A percentile compares a stretch with the other conserved stretches of the same genome.
phyloP scores from a whole-genome alignment of 2,797 vertebrate species.

The Lepus oiostolus region DNA sequence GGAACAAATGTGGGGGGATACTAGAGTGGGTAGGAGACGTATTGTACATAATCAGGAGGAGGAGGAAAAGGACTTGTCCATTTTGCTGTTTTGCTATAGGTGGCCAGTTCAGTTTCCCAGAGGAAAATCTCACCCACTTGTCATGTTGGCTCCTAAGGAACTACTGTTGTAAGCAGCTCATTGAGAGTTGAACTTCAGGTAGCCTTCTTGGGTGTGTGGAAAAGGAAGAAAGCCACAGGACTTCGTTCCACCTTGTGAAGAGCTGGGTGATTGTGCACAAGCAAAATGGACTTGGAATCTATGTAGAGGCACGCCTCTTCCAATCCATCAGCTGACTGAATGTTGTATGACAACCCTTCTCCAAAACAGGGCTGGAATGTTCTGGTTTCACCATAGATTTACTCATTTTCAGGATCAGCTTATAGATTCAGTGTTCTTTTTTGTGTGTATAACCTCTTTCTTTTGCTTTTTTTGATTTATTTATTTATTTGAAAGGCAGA shows the following conservation, averaged over 20 bases:
- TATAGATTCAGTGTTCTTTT: slow-evolving; percentile 72
- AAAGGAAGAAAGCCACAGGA: slow-evolving; percentile 82
- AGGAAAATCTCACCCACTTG: slow-evolving; percentile 70
- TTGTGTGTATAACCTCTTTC: slow-evolving; percentile 86
- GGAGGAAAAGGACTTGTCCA: slow-evolving; percentile 49
- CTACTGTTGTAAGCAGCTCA: slow-evolving; percentile 76
- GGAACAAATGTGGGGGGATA: slow-evolving; percentile 40
- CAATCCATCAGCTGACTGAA: slow-evolving; percentile 76
- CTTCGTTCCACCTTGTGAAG: slow-evolving; percentile 75
- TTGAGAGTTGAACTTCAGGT: slow-evolving; percentile 71
- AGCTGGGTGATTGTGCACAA: slow-evolving; percentile 80
- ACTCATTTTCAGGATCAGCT: slow-evolving; percentile 74
- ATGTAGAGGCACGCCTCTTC: slow-evolving; percentile 57
- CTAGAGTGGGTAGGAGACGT: slow-evolving; percentile 74
- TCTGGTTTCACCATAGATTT: slow-evolving; percentile 67
- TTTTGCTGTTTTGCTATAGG: slow-evolving; percentile 73
- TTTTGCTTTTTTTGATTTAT: slow-evolving; percentile 57
- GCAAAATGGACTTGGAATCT: slow-evolving; percentile 79
- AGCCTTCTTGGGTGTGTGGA: slow-evolving; percentile 72
- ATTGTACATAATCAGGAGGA: slow-evolving; percentile 68
- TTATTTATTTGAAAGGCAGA: too few relatives aligned
- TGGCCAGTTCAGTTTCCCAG: slow-evolving; percentile 73
- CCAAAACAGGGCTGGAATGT: slow-evolving; percentile 77
- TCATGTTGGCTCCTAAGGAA: slow-evolving; percentile 79
- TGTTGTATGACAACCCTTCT: slow-evolving; percentile 77